A percentile compares a stretch with the other conserved stretches of the same genome.
These are phyloP conservation scores for Drosophila athabasca DNA, from an alignment of 1,140 invertebrate genomes.

Conservation along the genomic window DNA sequence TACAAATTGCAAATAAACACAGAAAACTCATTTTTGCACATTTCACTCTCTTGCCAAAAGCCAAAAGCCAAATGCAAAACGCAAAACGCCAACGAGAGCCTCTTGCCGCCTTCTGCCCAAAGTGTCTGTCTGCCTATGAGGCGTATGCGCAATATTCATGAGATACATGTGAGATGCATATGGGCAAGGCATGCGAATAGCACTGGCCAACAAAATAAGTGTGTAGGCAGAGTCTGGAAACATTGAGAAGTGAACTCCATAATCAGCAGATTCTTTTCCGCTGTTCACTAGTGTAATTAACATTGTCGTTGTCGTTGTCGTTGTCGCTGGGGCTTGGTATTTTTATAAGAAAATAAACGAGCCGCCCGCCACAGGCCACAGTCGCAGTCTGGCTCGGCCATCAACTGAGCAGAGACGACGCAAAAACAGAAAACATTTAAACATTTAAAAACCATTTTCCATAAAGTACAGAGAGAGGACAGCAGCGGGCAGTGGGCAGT, in stretches of 20 bases:
- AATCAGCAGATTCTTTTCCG: constrained; percentile 2
- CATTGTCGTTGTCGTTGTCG: constrained; percentile 24
- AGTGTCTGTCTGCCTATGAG: constrained; percentile 33
- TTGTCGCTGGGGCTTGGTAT: constrained; percentile 14
- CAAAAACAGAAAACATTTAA: constrained; percentile 41
- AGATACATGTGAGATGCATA: constrained; percentile 55
- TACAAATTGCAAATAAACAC: constrained; percentile 25
- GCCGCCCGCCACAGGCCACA: constrained; percentile 14
- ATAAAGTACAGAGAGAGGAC: not conserved
- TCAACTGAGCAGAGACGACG: constrained; percentile 68
- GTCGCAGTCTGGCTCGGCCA: constrained; percentile 55
- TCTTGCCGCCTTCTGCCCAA: constrained; percentile 25
- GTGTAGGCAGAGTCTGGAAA: not conserved
- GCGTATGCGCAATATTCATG: constrained; percentile 76
- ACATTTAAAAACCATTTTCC: constrained; percentile 37
- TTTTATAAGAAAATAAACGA: constrained; percentile 47
- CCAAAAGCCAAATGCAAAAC: constrained; percentile 14
- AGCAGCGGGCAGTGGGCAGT: not conserved
- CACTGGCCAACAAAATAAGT: constrained; percentile 35
- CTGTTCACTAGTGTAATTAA: constrained; percentile 70
- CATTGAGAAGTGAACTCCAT: not conserved
- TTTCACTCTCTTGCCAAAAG: constrained; percentile 6
- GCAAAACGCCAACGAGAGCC: constrained; percentile 30
- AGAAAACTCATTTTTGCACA: constrained; percentile 42
- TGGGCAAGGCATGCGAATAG: constrained; percentile 49